Evolutionary conservation across 2,888 invertebrate genomes (phyloP).

Genomic region (Drosophila buzzatii): DNA sequence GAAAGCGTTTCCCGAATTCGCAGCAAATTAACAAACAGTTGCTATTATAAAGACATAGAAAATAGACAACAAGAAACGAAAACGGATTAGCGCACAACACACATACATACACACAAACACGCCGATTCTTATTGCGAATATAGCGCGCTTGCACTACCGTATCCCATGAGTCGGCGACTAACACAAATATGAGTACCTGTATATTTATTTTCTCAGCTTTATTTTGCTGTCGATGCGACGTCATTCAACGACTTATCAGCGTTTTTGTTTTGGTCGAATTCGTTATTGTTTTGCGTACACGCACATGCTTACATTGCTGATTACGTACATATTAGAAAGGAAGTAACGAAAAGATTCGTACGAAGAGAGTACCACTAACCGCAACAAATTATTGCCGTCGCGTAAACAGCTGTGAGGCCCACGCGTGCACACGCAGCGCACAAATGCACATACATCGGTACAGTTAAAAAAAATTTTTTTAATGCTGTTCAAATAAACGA

Average conservation of each 20-base stretch:
- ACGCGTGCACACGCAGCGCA: neutral
- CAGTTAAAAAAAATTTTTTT: neutral
- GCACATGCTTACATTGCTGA: neutral
- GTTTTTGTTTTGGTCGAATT: neutral
- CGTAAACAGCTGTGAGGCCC: constrained; percentile 31
- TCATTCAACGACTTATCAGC: neutral
- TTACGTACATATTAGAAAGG: neutral
- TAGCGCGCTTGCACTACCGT: neutral
- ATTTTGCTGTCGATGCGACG: neutral
- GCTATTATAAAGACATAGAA: neutral
- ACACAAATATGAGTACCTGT: neutral
- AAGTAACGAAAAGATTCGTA: neutral
- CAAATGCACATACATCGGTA: neutral
- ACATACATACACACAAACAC: neutral
- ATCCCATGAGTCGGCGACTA: neutral
- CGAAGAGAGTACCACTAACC: neutral
- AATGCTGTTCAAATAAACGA: neutral
- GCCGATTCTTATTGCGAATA: neutral
- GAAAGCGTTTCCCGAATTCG: neutral
- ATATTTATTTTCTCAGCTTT: neutral
- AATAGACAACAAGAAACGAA: neutral
- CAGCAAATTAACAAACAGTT: neutral
- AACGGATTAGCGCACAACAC: neutral
- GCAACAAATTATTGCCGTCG: neutral
- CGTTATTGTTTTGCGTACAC: neutral